Percentiles rank a stretch among this genome's conserved stretches.
Conservation (phyloP, 2,113 vertebrate genomes). For the Okapia johnstoni region DNA sequence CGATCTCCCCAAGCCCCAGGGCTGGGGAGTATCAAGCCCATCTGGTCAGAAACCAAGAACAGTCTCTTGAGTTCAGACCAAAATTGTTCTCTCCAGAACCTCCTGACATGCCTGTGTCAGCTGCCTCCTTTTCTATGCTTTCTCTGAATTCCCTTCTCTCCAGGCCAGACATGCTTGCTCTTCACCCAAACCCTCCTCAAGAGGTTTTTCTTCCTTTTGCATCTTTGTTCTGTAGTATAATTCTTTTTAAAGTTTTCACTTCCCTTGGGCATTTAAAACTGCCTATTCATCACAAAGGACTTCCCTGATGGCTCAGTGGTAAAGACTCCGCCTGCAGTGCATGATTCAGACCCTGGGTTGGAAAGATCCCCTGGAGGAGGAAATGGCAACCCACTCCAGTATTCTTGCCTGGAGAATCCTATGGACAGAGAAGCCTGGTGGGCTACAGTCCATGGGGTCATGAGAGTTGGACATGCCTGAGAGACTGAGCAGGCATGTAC, state of each 20-base stretch:
- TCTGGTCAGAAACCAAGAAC: constrained; percentile 37
- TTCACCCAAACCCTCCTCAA: neutral
- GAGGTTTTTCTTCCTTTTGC: neutral
- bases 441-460: neutral
- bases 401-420: neutral
- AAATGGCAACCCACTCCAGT: neutral
- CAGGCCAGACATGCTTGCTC: neutral
- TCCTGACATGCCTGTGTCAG: neutral
- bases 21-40: neutral
- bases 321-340: neutral
- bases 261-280: neutral
- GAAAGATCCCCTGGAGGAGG: neutral
- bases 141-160: neutral
- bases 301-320: neutral
- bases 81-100: neutral
- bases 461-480: neutral
- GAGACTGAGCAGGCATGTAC: neutral
- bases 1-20: neutral
- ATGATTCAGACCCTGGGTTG: neutral
- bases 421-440: neutral
- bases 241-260: neutral
- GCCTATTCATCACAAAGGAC: neutral
- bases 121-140: neutral
- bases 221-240: neutral
- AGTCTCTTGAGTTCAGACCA: neutral